Base-by-base conservation (phyloP, 2,888 invertebrate genomes). In the Synanthedon andrenaeformis region DNA sequence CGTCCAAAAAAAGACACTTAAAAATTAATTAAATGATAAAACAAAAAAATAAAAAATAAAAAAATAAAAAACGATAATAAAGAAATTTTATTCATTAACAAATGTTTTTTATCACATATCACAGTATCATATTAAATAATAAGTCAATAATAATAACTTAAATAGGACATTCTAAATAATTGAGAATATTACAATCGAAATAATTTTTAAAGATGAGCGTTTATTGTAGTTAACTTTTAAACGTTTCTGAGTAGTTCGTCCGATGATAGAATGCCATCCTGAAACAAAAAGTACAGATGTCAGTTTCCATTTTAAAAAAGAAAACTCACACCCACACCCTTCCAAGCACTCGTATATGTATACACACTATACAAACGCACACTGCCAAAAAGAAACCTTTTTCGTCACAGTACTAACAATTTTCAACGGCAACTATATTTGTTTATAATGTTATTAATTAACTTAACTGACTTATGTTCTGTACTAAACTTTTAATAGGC, bases 261-360 rank as follows among this genome's bases (percentile, higher is more conserved):
- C 28, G 89, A 74, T 55, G 89, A 82, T 48, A 90, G 78, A 72
- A 87, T 77, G 51, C 89, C 90, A 62, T 90, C 90, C 81, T 90
- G 88, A 49, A 88, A 85, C 58, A 71, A 75, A 62, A 52, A 55
- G 48, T n/a, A 3, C 3, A 42, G 8, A 8, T 35, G 6, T 35
- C 35, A 35, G 35, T 35, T 35, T 35, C 3, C 35, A 28, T 28
- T 28, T 8, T 3, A 28, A 28, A 28, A 28, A 28, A 28, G 8
- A 28, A 28, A 28, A 28, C 35, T 10, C 5, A 23, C 23, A 23
- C 23, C 23, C 23, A 23, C 23, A 23, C 6, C 28, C 28, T 28
- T 28, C 1, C 28, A 28, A 23, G 23, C 23, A 23, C 23, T 23
- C 23, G 4, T 23, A 23, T 23, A 23, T 23, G 23, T 23, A 23